phyloP scores from a whole-genome alignment of 2,797 vertebrate genomes.

The Balearica regulorum region DNA sequence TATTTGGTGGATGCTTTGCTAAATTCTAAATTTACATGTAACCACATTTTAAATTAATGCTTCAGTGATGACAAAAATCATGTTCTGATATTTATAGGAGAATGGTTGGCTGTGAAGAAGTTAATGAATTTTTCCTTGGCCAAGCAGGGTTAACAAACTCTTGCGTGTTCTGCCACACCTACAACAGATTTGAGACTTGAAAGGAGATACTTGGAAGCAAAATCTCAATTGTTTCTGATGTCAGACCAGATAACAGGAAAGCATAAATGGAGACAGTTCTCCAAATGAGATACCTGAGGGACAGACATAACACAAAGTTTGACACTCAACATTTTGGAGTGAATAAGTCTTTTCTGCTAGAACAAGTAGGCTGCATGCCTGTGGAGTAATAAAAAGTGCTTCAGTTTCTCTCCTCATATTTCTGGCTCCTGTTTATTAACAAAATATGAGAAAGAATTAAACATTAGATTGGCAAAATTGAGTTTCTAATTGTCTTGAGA shows the following conservation, averaged over 20 bases:
- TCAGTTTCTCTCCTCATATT: not conserved
- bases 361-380: not conserved
- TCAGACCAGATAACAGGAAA: not conserved
- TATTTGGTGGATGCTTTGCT: not conserved
- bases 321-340: not conserved
- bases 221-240: not conserved
- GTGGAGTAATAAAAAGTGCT: not conserved
- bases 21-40: not conserved
- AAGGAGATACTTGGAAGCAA: not conserved
- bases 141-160: not conserved
- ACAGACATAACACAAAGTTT: not conserved
- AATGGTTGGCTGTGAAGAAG: not conserved
- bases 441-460: constrained; percentile 8
- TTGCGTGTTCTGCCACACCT: not conserved
- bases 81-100: not conserved
- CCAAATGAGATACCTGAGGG: not conserved
- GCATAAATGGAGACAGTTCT: not conserved
- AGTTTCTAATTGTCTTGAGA: not conserved
- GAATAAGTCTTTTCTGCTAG: not conserved
- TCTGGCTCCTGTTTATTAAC: not conserved
- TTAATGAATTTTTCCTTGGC: not conserved
- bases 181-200: not conserved
- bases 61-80: not conserved
- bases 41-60: not conserved
- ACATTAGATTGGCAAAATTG: not conserved